phyloP scores from a whole-genome alignment of 2,113 vertebrate genomes.

The Tauraco erythrolophus region DNA sequence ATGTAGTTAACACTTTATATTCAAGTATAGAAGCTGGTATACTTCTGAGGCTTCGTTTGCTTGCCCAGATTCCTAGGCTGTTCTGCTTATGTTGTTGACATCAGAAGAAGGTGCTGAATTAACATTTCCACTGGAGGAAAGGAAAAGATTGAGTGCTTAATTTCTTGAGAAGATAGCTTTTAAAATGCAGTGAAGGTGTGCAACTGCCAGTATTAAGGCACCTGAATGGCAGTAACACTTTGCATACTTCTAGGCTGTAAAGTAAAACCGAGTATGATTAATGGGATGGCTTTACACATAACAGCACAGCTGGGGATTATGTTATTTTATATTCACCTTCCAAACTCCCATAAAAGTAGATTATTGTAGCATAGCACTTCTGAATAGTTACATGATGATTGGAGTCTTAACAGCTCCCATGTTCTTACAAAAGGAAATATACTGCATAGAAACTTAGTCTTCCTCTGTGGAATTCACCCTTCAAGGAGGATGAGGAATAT shows the following conservation, averaged over 20 bases:
- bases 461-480: neutral
- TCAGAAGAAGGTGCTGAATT: slow-evolving; percentile 22
- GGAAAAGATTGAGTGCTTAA: slow-evolving; percentile 41
- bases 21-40: neutral
- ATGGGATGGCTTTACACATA: slow-evolving; percentile 41
- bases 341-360: slow-evolving; percentile 62
- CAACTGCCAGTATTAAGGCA: neutral
- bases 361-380: slow-evolving; percentile 37
- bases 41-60: neutral
- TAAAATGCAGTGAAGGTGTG: slow-evolving; percentile 40
- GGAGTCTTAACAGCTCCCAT: neutral
- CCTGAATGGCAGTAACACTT: slow-evolving; percentile 29
- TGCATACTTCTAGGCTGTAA: slow-evolving; percentile 27
- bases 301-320: slow-evolving; percentile 53
- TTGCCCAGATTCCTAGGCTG: neutral
- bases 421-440: neutral
- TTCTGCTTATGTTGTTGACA: neutral
- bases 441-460: neutral
- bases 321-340: slow-evolving; percentile 63
- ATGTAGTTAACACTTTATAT: neutral
- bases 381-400: neutral
- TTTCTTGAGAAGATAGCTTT: slow-evolving; percentile 52
- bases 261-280: slow-evolving; percentile 59
- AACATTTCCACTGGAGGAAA: slow-evolving; percentile 10
- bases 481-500: neutral